Base-by-base conservation (phyloP, 2,888 invertebrate genomes). In the Tenthredo distinguenda region DNA sequence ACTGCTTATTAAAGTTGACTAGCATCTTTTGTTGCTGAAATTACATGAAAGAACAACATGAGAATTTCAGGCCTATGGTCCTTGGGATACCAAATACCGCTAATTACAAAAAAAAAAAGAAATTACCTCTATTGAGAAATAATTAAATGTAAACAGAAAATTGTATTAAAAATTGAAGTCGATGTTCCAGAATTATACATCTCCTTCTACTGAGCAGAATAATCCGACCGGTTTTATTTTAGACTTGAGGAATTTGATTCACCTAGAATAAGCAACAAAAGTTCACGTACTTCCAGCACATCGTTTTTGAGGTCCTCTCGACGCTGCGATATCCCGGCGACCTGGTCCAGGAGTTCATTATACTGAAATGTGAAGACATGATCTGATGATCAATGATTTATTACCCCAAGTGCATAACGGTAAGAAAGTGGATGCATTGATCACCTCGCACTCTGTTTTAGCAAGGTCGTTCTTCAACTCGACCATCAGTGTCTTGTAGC, bases 381-480 rank as follows among this genome's bases (percentile, higher is more conserved):
- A 47, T 12, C 47, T 47, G 15, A 47, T 47, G 15, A 12, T 37
- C 62, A n/a, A 43, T 21, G 40, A 21, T 26, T 37, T 40, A 62
- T 18, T 7, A 50, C 34, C n/a, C 21, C 43, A 9, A 74, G 10
- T 43, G 12, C 15, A 43, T 9, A 43, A 74, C 18, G 12, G 21
- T 74, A 43, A 43, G 21, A 21, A 81, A 62, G n/a, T 34, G 4
- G 85, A 87, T 86, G 84, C 84, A 83, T 85, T 85, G 85, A 88
- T 85, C 87, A 92, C 92, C 89, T 91, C 90, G 40, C 87, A 84
- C 84, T 91, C 90, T 5, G 90, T 91, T 86, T 88, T 87, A 26
- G 85, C 84, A 77, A 91, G 87, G n/a, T 91, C 90, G 58, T 87
- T 88, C 85, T 90, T 91, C 62, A 92, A 87, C 68, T 89, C 90